Conservation (phyloP, 1,140 invertebrate genomes). For the Caligus rogercresseyi region DNA sequence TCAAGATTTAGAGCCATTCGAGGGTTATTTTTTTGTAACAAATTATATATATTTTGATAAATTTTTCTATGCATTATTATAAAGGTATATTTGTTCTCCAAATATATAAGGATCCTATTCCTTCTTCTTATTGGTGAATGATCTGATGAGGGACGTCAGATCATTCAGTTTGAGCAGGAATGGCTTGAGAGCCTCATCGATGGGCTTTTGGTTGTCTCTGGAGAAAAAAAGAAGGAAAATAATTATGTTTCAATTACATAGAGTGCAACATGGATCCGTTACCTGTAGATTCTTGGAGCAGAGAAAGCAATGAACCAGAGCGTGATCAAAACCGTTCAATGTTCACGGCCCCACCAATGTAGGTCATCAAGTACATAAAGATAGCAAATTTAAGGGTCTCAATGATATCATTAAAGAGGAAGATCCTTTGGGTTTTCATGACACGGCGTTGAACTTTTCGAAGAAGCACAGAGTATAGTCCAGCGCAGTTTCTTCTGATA, state of each 20-base stretch:
- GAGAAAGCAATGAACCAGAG: constrained; percentile 5
- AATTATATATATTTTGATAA: too few species aligned
- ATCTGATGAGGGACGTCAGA: background rate
- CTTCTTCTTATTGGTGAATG: background rate
- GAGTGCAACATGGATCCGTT: too few species aligned
- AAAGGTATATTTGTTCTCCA: too few species aligned
- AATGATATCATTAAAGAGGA: constrained; percentile 5
- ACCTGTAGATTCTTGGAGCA: constrained; percentile 12
- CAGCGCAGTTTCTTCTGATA: background rate
- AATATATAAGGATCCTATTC: too few species aligned
- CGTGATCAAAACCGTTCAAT: background rate
- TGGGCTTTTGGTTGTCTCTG: background rate
- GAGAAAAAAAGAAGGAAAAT: background rate
- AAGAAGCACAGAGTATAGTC: background rate
- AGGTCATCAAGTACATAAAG: constrained; percentile 10
- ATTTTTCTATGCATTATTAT: too few species aligned
- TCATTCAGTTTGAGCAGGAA: background rate
- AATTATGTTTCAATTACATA: too few species aligned
- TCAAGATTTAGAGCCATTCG: too few species aligned
- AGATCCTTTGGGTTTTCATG: background rate
- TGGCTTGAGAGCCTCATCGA: background rate
- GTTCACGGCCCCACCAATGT: background rate
- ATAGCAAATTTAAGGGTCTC: constrained; percentile 6
- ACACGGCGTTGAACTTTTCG: background rate
- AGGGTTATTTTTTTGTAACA: too few species aligned